Base-by-base conservation (phyloP, 2,113 vertebrate genomes). In the Sarotherodon lohbergeri region DNA sequence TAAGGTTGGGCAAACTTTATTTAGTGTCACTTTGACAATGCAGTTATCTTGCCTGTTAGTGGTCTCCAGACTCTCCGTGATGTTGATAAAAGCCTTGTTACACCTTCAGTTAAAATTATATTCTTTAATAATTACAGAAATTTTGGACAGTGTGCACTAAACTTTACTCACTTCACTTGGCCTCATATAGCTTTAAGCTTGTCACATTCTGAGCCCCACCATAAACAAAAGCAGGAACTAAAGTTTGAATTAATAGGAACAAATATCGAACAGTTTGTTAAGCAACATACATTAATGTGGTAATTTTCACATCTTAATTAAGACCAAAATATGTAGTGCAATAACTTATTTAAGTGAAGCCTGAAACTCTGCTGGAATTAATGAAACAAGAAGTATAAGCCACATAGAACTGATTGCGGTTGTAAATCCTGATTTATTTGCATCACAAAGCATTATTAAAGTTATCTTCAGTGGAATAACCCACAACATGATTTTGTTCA, bases 231-330 rank as follows among this genome's bases (percentile, higher is more conserved):
- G 10, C 2, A 22, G 63, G 63, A 41, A 68, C 36, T 14, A 2
- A 2, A 68, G 11, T 68, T 68, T 41, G 0, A 68, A 22, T 22
- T 5, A 68, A 0, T 41, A 68, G 0, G 36, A 68, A 41, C 6
- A 41, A 68, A 41, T 2, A 22, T 22, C 9, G 6, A 71, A 14
- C 0, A 14, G 3, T 39, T 14, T 71, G 32, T 43, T 43, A 71
- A 43, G 3, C 4, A 71, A 43, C 36, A 4, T 1, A 9, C 0
- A 43, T 43, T 0, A 43, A 24, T 71, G n/a, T 43, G 0, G 1
- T 9, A 14, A 43, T 71, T 41, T 5, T 16, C 12, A 54, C 36
- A 71, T 41, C 11, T 39, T 41, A 71, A 71, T 39, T 8, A 68
- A 71, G n/a, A 71, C 3, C n/a, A 43, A 43, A 71, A 14, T 71